phyloP scores from a whole-genome alignment of 2,113 vertebrate species.

The Lycaon pictus region DNA sequence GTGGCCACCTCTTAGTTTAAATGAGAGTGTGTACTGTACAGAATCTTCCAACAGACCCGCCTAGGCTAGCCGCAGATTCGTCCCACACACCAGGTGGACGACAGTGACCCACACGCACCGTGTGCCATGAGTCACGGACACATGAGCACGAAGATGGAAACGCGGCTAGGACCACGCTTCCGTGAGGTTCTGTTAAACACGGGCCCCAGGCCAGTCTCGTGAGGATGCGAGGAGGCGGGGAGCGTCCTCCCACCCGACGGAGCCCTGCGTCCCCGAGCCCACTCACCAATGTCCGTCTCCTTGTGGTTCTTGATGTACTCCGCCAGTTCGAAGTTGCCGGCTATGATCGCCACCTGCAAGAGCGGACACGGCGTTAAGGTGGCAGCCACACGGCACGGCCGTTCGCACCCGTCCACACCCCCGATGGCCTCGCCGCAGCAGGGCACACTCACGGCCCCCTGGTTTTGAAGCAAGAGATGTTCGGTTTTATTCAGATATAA shows the following conservation, averaged over 20 bases:
- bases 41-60: neutral
- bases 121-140: rapidly evolving
- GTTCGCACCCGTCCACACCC: rapidly evolving
- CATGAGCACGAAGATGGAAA: rapidly evolving
- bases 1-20: neutral
- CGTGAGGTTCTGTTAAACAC: rapidly evolving
- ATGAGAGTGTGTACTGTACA: rapidly evolving
- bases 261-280: rapidly evolving
- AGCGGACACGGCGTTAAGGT: conserved; percentile 35
- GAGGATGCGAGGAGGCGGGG: too few relatives aligned
- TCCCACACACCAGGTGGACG: rapidly evolving
- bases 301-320: conserved; percentile 98
- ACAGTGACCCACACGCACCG: neutral
- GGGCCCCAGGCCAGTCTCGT: rapidly evolving
- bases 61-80: rapidly evolving
- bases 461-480: rapidly evolving
- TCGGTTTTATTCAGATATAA: rapidly evolving
- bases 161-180: rapidly evolving
- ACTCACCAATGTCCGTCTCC: conserved; percentile 95
- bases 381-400: rapidly evolving
- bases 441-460: neutral
- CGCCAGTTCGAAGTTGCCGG: conserved; percentile 97
- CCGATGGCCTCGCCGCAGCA: rapidly evolving
- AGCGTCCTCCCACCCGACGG: rapidly evolving
- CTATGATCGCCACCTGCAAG: conserved; percentile 97